Conservation (phyloP, 2,888 invertebrate genomes). For the Apodemia hepburni region DNA sequence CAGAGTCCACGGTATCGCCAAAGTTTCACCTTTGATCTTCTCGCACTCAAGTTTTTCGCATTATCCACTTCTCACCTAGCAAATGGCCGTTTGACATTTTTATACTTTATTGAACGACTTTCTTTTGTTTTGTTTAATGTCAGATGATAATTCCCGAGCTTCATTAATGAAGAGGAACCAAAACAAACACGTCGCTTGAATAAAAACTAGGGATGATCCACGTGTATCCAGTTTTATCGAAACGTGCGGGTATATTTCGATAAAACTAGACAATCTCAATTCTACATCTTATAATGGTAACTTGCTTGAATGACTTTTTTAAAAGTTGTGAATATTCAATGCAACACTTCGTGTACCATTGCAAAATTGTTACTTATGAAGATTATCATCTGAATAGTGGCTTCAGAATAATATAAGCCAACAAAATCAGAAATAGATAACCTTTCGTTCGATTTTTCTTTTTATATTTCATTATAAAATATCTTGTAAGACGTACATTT, state of each 20-base stretch:
- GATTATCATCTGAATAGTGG: no score
- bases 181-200: constrained; percentile 5
- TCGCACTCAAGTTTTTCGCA: neutral
- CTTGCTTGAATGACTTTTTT: neutral
- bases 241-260: neutral
- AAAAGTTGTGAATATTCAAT: neutral
- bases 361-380: no score
- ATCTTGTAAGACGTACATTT: no score
- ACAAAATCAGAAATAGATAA: no score
- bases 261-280: neutral
- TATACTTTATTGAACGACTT: neutral
- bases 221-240: neutral
- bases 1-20: no score
- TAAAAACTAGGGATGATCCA: neutral
- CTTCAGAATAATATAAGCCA: no score
- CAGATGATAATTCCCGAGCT: neutral
- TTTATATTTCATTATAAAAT: no score
- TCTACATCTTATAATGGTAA: neutral
- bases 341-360: neutral
- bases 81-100: neutral
- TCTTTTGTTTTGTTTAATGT: neutral
- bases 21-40: neutral
- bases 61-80: neutral
- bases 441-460: no score
- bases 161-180: constrained; percentile 3